Evolutionary conservation across 2,888 invertebrate genomes (phyloP), one percentile per base, ranked within the genome.

Genomic region (Nesidiocoris tenuis): DNA sequence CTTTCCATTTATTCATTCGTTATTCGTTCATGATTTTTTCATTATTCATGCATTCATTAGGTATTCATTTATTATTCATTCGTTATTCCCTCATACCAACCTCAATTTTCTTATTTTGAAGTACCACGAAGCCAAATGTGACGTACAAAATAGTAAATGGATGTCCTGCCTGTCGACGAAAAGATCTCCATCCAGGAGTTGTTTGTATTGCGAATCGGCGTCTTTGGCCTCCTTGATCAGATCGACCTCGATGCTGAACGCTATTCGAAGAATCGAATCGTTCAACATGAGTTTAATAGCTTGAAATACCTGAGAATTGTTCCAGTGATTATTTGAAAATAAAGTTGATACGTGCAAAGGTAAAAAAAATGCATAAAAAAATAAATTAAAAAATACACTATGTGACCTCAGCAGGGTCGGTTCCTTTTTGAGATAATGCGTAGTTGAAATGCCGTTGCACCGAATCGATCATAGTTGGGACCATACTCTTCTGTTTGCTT

Each of bases 401-500:
- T n/a, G n/a, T n/a, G n/a, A n/a, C n/a, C 39, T 39, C 39, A 3
- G 39, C 3, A 7, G 3, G 5, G 3, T 12, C 39, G 5, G 39
- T 7, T 39, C 39, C 39, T 3, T 39, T 39, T 39, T 39, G 39
- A 3, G 39, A 7, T 39, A 39, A 39, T 7, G 12, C 12, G 3
- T 3, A 3, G 12, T 39, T 39, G 39, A 39, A 39, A 39, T 39
- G 39, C 39, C 39, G 39, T 39, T 25, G 12, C 5, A 17, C 17
- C n/a, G 25, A 23, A 2, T 65, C 65, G 16, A 16, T 12, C 65
- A 65, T 65, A 3, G 25, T 65, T 16, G 65, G 65, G 12, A 65
- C 65, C 65, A 65, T 65, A 3, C 24, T 25, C 39, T 65, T 65
- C 17, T 25, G 65, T 25, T 65, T 65, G 19, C 25, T 25, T 2